A percentile compares a stretch with the other conserved stretches of the same genome.
These are phyloP conservation scores for Hepsetus odoe DNA, from an alignment of 2,113 vertebrate species.

Conservation along the genomic window DNA sequence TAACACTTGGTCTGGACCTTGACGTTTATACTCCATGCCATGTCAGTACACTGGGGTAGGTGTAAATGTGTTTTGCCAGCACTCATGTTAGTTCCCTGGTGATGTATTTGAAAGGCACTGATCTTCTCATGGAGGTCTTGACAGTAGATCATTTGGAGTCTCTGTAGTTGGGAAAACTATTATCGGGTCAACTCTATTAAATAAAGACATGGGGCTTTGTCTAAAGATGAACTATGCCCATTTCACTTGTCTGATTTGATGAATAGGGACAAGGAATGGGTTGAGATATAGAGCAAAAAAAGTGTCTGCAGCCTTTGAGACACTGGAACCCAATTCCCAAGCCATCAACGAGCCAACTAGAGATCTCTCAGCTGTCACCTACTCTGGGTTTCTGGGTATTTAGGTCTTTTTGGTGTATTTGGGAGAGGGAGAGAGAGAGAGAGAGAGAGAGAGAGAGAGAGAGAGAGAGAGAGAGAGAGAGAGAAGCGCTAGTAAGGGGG, in stretches of 20 bases:
- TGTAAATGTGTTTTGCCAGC: not conserved
- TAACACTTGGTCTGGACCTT: not conserved
- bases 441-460: slow-evolving; percentile 13
- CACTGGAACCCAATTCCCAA: slow-evolving; percentile 42
- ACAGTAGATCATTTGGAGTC: not conserved
- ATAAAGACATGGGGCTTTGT: not conserved
- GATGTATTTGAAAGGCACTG: not conserved
- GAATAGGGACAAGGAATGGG: slow-evolving; percentile 13
- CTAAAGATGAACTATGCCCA: slow-evolving; percentile 1
- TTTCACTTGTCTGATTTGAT: slow-evolving; percentile 22
- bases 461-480: not conserved
- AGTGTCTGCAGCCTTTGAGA: slow-evolving; percentile 17
- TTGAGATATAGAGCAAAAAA: slow-evolving; percentile 1
- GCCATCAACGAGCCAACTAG: slow-evolving; percentile 36
- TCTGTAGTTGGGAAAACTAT: not conserved
- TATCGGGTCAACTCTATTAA: slow-evolving; percentile 5
- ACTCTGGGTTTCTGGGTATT: slow-evolving; percentile 30
- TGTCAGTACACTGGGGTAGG: not conserved
- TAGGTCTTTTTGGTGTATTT: slow-evolving; percentile 19
- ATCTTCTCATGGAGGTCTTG: not conserved
- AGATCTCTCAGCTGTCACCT: slow-evolving; percentile 36
- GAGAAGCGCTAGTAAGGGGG: slow-evolving; percentile 29
- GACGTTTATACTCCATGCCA: not conserved
- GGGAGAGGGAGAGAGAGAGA: slow-evolving; percentile 26
- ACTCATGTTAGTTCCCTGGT: not conserved